Percentiles rank a stretch among this genome's conserved stretches.
Conservation (phyloP, 64 coral and sea anemone genomes). For the Hydrozoanthus tunicans region DNA sequence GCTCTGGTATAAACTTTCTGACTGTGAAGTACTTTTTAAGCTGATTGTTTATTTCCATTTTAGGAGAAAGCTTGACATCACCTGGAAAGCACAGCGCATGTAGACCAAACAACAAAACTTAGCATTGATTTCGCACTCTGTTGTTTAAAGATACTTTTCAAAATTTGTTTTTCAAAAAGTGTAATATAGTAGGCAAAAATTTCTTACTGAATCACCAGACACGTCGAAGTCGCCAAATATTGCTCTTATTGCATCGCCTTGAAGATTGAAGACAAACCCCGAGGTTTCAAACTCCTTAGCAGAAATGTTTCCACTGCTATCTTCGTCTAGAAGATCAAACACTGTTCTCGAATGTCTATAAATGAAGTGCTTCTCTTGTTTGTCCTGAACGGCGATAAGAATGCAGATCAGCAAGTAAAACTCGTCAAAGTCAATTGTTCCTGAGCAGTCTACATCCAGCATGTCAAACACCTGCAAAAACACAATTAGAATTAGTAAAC, state of each 20-base stretch:
- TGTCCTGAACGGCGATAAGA: constrained; percentile 93
- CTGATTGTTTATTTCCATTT: too few species aligned
- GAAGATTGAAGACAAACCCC: constrained; percentile 95
- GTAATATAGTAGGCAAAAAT: not conserved
- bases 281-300: constrained; percentile 91
- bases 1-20: too few species aligned
- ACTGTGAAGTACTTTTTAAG: too few species aligned
- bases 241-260: constrained; percentile 88
- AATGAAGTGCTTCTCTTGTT: constrained; percentile 92
- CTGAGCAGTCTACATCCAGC: constrained; percentile 94
- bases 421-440: constrained; percentile 95
- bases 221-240: constrained; percentile 95
- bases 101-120: too few species aligned
- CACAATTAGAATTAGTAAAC: not conserved
- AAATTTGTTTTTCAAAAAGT: not conserved
- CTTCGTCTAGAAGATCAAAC: constrained; percentile 96
- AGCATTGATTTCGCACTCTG: too few species aligned
- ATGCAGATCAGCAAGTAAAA: constrained; percentile 93
- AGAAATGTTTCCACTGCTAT: constrained; percentile 95
- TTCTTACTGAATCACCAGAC: constrained; percentile 90
- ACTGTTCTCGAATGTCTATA: constrained; percentile 95
- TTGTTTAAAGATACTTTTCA: not conserved
- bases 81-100: too few species aligned
- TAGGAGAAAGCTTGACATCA: not conserved
- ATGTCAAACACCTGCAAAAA: constrained; percentile 80